Evolutionary conservation across 2,113 vertebrate genomes (phyloP).

Genomic region (Xerus inauris): DNA sequence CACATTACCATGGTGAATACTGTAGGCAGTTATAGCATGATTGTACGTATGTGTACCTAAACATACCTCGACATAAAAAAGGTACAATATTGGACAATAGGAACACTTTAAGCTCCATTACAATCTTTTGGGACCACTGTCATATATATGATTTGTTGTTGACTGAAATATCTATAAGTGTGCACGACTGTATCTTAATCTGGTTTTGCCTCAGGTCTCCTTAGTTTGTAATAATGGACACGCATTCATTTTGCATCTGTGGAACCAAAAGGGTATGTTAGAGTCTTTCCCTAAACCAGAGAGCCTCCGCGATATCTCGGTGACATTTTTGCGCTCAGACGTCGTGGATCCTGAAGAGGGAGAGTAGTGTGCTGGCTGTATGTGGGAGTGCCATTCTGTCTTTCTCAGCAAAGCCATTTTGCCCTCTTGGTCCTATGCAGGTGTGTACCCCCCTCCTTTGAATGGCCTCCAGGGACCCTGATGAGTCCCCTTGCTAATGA

Average conservation of each 20-base stretch:
- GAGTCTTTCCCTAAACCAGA: neutral
- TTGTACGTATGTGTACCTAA: neutral
- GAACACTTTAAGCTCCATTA: neutral
- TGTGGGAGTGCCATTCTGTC: neutral
- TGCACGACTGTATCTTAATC: neutral
- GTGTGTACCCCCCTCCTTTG: neutral
- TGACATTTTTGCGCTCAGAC: neutral
- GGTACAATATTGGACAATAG: neutral
- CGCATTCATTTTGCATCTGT: neutral
- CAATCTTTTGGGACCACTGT: neutral
- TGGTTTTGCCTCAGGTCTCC: neutral
- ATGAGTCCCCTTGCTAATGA: neutral
- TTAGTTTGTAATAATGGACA: neutral
- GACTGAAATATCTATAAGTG: neutral
- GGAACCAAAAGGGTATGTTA: neutral
- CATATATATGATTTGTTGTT: neutral
- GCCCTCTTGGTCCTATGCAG: neutral
- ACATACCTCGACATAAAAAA: neutral
- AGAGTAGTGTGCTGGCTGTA: neutral
- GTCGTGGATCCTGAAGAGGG: neutral
- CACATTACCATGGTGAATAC: neutral
- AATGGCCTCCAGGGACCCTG: neutral
- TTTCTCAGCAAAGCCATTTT: neutral
- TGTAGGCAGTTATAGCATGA: neutral
- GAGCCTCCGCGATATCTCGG: neutral